phyloP scores from a whole-genome alignment of 1,140 invertebrate species.

The Tetramorium parvispinum region DNA sequence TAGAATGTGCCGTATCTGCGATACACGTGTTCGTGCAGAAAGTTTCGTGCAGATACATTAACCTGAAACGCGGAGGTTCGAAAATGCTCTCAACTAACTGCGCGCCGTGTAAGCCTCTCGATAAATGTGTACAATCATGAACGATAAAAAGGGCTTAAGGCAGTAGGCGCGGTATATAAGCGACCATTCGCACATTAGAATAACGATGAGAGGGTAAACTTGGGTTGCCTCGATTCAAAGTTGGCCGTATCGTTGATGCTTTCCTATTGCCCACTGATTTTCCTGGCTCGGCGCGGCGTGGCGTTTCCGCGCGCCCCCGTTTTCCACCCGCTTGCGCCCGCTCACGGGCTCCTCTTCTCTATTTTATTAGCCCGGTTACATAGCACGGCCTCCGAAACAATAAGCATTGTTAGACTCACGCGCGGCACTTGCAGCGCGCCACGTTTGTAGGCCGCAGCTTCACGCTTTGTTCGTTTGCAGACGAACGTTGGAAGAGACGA shows the following conservation, averaged over 20 bases:
- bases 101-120: slow-evolving; percentile 24
- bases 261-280: slow-evolving; percentile 29
- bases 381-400: slow-evolving; percentile 69
- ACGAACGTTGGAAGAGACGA: slow-evolving; percentile 31
- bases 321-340: background rate
- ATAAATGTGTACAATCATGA: slow-evolving; percentile 32
- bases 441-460: slow-evolving; percentile 62
- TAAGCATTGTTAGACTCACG: slow-evolving; percentile 80
- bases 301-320: background rate
- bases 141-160: slow-evolving; percentile 35
- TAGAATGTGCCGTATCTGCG: background rate
- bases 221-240: slow-evolving; percentile 16
- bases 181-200: slow-evolving; percentile 23
- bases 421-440: slow-evolving; percentile 64
- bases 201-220: background rate
- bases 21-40: background rate
- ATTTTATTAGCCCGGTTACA: slow-evolving; percentile 79
- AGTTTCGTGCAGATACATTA: background rate
- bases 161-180: slow-evolving; percentile 2
- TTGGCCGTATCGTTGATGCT: background rate
- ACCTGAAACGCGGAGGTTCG: background rate
- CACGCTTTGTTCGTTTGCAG: slow-evolving; percentile 65
- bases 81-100: background rate
- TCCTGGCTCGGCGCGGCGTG: background rate
- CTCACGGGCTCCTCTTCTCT: slow-evolving; percentile 29